These are phyloP conservation scores for Melanostoma mellinum DNA, from an alignment of 2,888 invertebrate genomes.

Conservation along the genomic window DNA sequence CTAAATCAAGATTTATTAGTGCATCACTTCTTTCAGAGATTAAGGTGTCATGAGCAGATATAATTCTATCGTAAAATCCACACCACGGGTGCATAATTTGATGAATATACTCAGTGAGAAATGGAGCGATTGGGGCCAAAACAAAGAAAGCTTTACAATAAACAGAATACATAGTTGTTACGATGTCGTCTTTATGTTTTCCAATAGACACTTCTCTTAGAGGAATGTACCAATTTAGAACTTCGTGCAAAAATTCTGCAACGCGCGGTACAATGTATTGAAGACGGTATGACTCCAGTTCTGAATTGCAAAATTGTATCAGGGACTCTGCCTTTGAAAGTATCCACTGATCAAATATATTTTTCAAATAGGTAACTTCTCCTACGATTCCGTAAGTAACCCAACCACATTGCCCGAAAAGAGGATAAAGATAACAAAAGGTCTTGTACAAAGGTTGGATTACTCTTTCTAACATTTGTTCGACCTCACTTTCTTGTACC, in stretches of 20 bases:
- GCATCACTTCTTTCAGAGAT: conserved; percentile 85
- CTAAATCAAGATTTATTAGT: conserved; percentile 91
- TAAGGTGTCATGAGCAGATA: conserved; percentile 94
- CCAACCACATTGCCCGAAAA: conserved; percentile 4
- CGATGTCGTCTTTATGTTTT: conserved; percentile 83
- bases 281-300: conserved; percentile 95
- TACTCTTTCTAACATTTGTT: conserved; percentile 95
- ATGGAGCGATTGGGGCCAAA: conserved; percentile 98
- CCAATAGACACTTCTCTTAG: conserved; percentile 93
- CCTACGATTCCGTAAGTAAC: conserved; percentile 77
- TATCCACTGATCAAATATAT: conserved; percentile 97
- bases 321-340: conserved; percentile 95
- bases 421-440: conserved; percentile 70
- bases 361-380: conserved; percentile 81
- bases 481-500: conserved; percentile 96
- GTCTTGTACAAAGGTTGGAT: conserved; percentile 95
- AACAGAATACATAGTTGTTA: conserved; percentile 19
- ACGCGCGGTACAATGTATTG: conserved; percentile 95
- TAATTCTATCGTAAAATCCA: conserved; percentile 80
- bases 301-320: conserved; percentile 90
- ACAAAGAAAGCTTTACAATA: conserved; percentile 82
- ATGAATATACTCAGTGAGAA: conserved; percentile 95
- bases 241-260: conserved; percentile 95
- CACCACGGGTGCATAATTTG: conserved; percentile 81
- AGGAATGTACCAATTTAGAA: conserved; percentile 98